phyloP scores from a whole-genome alignment of 1,140 invertebrate species.

The Anoplolepis gracilipes region DNA sequence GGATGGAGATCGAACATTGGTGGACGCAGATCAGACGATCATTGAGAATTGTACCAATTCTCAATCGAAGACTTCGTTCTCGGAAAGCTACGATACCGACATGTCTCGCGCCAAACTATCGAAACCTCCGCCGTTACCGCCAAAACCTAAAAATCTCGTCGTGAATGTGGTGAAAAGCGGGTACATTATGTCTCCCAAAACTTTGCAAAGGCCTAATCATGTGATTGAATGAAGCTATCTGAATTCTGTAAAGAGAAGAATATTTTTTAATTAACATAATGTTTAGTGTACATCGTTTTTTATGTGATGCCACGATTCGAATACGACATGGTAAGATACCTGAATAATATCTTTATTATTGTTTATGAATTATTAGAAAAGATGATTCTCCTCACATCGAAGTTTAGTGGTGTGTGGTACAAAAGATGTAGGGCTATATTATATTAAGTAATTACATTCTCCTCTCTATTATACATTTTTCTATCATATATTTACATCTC shows the following conservation, averaged over 20 bases:
- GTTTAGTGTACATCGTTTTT: not conserved
- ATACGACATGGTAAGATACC: not conserved
- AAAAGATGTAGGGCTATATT: not conserved
- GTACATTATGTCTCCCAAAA: conserved; percentile 78
- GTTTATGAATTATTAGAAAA: conserved; percentile 1
- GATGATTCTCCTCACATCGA: not conserved
- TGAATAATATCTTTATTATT: conserved; percentile 3
- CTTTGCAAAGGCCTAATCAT: conserved; percentile 76
- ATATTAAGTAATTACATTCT: conserved; percentile 6
- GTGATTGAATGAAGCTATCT: conserved; percentile 62
- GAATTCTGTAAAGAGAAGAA: conserved; percentile 72
- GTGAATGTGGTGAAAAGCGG: conserved; percentile 75
- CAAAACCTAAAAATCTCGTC: conserved; percentile 83
- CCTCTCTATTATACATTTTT: conserved; percentile 21
- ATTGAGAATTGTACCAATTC: conserved; percentile 78
- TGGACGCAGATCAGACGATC: conserved; percentile 81
- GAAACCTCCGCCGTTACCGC: conserved; percentile 84
- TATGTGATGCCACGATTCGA: conserved; percentile 26
- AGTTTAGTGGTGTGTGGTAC: not conserved
- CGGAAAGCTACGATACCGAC: conserved; percentile 51
- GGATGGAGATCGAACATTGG: conserved; percentile 76
- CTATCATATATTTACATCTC: conserved; percentile 31
- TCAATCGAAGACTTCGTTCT: conserved; percentile 55
- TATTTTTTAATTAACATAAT: conserved; percentile 64
- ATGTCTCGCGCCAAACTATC: conserved; percentile 73